A percentile compares a stretch with the other conserved stretches of the same genome.
Conservation (phyloP, 2,113 vertebrate species). For the Channa maculata region DNA sequence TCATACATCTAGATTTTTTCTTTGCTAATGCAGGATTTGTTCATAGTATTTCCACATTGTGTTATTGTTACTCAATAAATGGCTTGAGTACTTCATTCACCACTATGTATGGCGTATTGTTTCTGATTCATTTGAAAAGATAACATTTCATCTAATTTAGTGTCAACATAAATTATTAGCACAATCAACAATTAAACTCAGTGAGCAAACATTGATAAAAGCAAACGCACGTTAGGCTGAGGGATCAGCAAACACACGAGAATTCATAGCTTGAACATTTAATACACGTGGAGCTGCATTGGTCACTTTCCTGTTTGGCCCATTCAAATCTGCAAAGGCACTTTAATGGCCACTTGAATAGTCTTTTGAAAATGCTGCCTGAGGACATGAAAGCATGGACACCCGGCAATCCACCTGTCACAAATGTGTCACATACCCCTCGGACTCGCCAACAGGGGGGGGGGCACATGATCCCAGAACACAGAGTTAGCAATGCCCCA, state of each 20-base stretch:
- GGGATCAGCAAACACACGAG: not conserved
- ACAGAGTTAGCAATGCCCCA: constrained; percentile 8
- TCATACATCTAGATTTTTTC: too few species aligned
- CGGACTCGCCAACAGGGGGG: constrained; percentile 37
- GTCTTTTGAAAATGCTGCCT: constrained; percentile 13
- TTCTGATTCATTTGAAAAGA: not conserved
- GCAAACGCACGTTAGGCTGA: not conserved
- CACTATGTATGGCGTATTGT: not conserved
- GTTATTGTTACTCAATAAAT: too few species aligned
- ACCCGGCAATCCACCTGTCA: constrained; percentile 69
- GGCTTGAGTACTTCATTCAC: too few species aligned
- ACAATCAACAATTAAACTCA: not conserved
- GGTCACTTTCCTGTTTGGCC: not conserved
- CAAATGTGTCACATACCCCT: constrained; percentile 40
- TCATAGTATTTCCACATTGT: too few species aligned
- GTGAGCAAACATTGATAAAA: not conserved
- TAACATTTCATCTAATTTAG: constrained; percentile 3
- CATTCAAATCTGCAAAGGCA: constrained; percentile 2
- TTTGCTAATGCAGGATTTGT: too few species aligned
- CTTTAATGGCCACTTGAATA: not conserved
- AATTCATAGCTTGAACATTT: not conserved
- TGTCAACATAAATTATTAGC: too few species aligned
- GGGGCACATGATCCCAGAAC: constrained; percentile 45
- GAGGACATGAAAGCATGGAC: constrained; percentile 49
- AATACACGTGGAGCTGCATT: not conserved